phyloP scores from a whole-genome alignment of 2,113 vertebrate genomes.

The Campylorhamphus procurvoides region DNA sequence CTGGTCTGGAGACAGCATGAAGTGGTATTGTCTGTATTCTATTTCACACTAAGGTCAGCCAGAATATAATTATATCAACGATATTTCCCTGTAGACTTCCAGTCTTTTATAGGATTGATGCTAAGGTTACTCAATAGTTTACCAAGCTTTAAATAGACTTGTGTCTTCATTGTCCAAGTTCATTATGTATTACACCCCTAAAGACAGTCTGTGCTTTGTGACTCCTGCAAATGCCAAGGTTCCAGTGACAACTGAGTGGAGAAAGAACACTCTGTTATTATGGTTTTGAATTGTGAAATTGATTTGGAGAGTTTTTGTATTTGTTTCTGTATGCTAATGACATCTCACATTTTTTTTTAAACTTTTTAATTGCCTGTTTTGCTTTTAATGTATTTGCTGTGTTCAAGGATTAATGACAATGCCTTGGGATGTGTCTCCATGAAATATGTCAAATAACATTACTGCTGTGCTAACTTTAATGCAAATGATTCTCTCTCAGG shows the following conservation, averaged over 20 bases:
- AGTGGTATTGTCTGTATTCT: neutral
- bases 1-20: neutral
- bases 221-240: constrained; percentile 31
- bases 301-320: neutral
- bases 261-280: constrained; percentile 14
- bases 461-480: neutral
- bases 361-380: constrained; percentile 33
- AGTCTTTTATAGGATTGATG: constrained; percentile 18
- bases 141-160: constrained; percentile 26
- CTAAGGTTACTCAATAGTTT: constrained; percentile 44
- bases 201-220: constrained; percentile 16
- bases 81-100: constrained; percentile 33
- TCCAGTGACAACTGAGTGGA: constrained; percentile 15
- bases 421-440: neutral
- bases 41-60: constrained; percentile 42
- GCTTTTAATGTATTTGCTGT: constrained; percentile 22
- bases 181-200: neutral
- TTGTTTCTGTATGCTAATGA: constrained; percentile 33
- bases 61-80: constrained; percentile 22
- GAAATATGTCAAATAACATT: constrained; percentile 18
- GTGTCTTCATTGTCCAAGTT: constrained; percentile 24
- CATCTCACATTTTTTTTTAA: neutral
- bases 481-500: neutral
- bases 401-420: constrained; percentile 7
- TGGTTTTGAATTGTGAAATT: constrained; percentile 24